Evolutionary conservation across 2,113 vertebrate species (phyloP).

Genomic region (Microtus pennsylvanicus): DNA sequence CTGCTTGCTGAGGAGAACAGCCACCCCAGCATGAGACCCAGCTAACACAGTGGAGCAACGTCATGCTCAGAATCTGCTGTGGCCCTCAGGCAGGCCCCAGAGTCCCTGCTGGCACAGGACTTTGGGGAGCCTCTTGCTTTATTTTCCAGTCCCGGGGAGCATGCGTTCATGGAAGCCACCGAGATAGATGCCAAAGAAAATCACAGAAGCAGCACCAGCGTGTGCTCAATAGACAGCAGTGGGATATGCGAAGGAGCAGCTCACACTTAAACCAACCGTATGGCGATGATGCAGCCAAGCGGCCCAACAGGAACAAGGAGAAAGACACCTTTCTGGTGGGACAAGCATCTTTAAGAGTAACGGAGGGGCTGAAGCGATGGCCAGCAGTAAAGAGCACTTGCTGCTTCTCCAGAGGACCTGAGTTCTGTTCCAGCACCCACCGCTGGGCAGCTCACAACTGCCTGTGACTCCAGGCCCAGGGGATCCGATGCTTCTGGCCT

Average conservation of each 20-base stretch:
- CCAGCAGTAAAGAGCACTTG: background rate
- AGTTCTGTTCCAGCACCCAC: background rate
- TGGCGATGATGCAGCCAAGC: accelerated
- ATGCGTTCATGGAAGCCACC: background rate
- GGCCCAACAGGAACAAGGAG: background rate
- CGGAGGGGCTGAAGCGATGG: background rate
- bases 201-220: accelerated
- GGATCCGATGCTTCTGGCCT: background rate
- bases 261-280: too few species aligned
- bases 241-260: accelerated
- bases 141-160: background rate
- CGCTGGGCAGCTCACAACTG: background rate
- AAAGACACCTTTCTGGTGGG: background rate
- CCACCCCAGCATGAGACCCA: accelerated
- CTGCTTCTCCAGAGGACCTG: background rate
- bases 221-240: accelerated
- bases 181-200: too few species aligned
- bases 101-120: too few species aligned
- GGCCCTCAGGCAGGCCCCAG: background rate
- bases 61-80: too few species aligned
- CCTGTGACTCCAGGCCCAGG: background rate
- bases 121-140: too few species aligned
- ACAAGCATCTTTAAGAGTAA: background rate
- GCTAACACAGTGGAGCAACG: background rate
- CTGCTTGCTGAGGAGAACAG: background rate